phyloP scores from a whole-genome alignment of 2,797 vertebrate genomes.

The Rhinophrynus dorsalis region DNA sequence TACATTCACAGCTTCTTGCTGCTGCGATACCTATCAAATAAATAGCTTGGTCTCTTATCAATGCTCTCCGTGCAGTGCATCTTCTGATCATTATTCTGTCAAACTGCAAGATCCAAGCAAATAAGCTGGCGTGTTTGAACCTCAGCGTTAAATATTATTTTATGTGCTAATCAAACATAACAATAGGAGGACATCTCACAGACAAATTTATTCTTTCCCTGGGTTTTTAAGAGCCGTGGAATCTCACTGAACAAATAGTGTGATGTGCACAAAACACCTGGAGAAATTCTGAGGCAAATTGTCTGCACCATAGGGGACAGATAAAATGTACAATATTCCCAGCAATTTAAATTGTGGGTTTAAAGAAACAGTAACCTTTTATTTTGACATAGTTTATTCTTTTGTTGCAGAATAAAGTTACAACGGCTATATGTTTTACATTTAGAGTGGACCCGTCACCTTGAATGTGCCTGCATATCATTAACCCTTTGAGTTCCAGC shows the following conservation, averaged over 20 bases:
- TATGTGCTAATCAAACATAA: neutral
- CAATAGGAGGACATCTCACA: neutral
- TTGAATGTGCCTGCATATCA: too few species aligned
- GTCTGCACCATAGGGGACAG: too few species aligned
- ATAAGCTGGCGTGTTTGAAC: slow-evolving; percentile 17
- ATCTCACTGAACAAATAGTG: neutral
- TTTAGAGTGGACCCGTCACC: too few species aligned
- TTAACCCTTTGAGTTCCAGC: too few species aligned
- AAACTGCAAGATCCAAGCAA: slow-evolving; percentile 42
- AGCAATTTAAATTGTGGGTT: too few species aligned
- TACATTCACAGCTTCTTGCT: slow-evolving; percentile 53
- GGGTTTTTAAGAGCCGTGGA: neutral
- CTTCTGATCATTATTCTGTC: slow-evolving; percentile 52
- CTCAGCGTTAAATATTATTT: slow-evolving; percentile 6
- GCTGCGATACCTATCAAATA: slow-evolving; percentile 53
- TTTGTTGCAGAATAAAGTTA: too few species aligned
- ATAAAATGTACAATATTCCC: too few species aligned
- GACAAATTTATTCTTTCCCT: neutral
- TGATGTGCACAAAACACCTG: too few species aligned
- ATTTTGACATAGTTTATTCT: too few species aligned
- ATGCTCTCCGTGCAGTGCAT: slow-evolving; percentile 42
- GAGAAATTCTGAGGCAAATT: too few species aligned
- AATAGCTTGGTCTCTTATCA: slow-evolving; percentile 56
- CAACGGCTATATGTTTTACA: too few species aligned
- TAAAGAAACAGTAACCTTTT: too few species aligned